phyloP scores from a whole-genome alignment of 2,888 invertebrate genomes.

The Parnassius mnemosyne region DNA sequence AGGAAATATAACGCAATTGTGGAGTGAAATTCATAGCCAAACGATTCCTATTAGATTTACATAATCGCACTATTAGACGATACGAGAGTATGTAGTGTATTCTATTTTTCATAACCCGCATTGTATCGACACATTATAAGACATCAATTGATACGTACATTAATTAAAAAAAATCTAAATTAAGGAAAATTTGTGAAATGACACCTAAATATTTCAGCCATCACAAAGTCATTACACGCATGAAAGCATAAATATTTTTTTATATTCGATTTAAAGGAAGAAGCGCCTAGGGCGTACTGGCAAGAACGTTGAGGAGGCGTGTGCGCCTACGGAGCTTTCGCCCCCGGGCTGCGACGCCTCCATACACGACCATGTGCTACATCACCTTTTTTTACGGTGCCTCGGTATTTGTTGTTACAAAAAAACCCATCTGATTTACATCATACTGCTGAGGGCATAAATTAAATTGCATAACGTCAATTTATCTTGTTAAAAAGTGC shows the following conservation, averaged over 20 bases:
- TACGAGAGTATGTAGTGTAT: no score
- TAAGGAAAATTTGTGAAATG: no score
- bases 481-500: conserved; percentile 2
- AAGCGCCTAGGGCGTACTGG: conserved; percentile 4
- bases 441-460: conserved; percentile 1
- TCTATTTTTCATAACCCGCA: no score
- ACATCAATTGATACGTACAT: no score
- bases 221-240: conserved; percentile 1
- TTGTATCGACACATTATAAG: no score
- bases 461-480: conserved; percentile 3
- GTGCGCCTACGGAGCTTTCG: conserved; percentile 15
- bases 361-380: background rate
- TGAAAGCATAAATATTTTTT: conserved; percentile 11
- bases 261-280: background rate
- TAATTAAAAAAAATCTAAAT: no score
- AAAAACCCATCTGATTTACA: conserved; percentile 6
- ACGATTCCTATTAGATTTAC: no score
- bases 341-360: conserved; percentile 6
- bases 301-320: conserved; percentile 13
- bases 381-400: background rate
- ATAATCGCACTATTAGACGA: no score
- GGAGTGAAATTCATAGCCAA: no score
- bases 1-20: no score
- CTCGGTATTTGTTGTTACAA: background rate
- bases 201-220: background rate